A percentile compares a stretch with the other conserved stretches of the same genome.
Conservation (phyloP, 2,797 vertebrate genomes). For the Catamblyrhynchus diadema region DNA sequence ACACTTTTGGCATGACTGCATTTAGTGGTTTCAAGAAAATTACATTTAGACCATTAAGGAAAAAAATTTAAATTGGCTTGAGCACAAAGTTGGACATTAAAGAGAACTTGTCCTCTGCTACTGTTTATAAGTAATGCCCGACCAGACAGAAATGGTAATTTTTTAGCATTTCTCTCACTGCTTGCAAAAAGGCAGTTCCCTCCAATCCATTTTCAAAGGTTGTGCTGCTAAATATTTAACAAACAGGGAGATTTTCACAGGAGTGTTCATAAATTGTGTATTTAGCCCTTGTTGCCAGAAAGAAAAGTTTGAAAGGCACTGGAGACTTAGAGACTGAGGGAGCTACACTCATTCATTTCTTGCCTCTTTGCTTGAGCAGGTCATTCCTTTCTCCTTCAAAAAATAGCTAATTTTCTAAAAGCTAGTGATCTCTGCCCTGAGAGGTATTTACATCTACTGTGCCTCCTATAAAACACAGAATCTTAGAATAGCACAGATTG, state of each 20-base stretch:
- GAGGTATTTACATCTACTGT: neutral
- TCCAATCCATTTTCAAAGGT: neutral
- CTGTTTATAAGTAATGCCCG: neutral
- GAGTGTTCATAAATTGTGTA: fast-evolving
- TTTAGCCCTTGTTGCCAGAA: neutral
- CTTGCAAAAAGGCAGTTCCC: neutral
- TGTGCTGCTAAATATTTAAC: neutral
- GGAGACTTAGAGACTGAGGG: neutral
- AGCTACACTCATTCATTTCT: fast-evolving
- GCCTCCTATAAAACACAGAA: neutral
- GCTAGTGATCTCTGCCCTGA: neutral
- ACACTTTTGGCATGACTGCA: neutral
- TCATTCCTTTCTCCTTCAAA: neutral
- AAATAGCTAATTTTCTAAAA: neutral
- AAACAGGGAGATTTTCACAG: neutral
- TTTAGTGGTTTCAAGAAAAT: neutral
- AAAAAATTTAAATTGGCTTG: neutral
- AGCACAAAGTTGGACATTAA: neutral
- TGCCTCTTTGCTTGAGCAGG: neutral
- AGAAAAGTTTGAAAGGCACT: neutral
- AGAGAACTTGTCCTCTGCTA: neutral
- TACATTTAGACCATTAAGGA: neutral
- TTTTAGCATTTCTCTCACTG: neutral
- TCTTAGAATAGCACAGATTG: neutral
- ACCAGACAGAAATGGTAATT: neutral